phyloP scores from a whole-genome alignment of 53 echinoderm and acorn worm genomes.

The Zoroaster sp. region DNA sequence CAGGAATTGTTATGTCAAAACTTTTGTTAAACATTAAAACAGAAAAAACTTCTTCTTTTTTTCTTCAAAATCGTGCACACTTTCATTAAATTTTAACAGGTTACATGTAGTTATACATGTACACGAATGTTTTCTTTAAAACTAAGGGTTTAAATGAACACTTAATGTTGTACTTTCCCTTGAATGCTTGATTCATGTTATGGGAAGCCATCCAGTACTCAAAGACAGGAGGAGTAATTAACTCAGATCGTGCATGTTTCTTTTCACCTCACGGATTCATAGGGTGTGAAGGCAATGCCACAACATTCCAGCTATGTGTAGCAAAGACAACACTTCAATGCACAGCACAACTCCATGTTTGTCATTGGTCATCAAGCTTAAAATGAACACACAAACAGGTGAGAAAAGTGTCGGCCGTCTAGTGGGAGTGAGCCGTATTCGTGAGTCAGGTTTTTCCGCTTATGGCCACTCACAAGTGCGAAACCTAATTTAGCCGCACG shows the following conservation, averaged over 20 bases:
- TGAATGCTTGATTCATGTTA: background rate
- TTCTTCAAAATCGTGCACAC: too few relatives aligned
- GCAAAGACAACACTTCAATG: conserved; percentile 44
- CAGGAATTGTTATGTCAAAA: too few relatives aligned
- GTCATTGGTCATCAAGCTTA: background rate
- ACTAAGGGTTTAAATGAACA: too few relatives aligned
- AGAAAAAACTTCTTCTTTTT: too few relatives aligned
- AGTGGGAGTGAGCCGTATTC: background rate
- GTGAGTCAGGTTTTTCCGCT: background rate
- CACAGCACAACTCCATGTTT: conserved; percentile 3
- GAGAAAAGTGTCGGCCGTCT: conserved; percentile 10
- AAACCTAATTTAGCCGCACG: conserved; percentile 42
- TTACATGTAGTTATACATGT: too few relatives aligned
- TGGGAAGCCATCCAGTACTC: background rate
- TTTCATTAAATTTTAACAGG: too few relatives aligned
- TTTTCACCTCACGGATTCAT: background rate
- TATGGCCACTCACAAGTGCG: conserved; percentile 30
- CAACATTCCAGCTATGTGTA: background rate
- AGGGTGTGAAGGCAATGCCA: conserved; percentile 1
- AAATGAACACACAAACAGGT: conserved; percentile 19
- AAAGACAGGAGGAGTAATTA: background rate
- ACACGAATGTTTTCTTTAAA: too few relatives aligned
- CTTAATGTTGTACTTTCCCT: too few relatives aligned
- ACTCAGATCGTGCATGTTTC: background rate
- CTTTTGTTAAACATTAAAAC: too few relatives aligned